These are phyloP conservation scores for Ifrita kowaldi DNA, from an alignment of 2,113 vertebrate genomes.

Conservation along the genomic window DNA sequence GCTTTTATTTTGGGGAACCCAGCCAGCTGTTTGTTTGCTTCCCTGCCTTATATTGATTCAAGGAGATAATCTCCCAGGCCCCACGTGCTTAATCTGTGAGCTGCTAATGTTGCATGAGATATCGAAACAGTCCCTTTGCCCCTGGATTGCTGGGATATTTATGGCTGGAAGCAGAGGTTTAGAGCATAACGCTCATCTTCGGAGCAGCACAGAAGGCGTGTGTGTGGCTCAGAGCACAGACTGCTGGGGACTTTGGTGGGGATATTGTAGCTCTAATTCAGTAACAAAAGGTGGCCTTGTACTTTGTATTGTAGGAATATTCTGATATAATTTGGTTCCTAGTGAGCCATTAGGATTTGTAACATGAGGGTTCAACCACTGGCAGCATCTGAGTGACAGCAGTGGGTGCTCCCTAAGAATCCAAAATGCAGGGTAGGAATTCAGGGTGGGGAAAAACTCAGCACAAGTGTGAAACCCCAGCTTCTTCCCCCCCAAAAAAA, in stretches of 20 bases:
- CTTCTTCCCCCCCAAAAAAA: accelerated
- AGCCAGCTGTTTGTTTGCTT: constrained; percentile 63
- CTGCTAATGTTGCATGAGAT: constrained; percentile 50
- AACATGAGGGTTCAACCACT: not conserved
- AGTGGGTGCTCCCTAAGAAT: not conserved
- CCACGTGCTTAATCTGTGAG: constrained; percentile 46
- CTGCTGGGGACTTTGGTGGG: not conserved
- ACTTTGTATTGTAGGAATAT: not conserved
- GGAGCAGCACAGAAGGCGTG: not conserved
- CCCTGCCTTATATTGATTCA: constrained; percentile 39
- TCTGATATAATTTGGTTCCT: not conserved
- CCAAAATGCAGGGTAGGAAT: not conserved
- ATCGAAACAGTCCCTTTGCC: not conserved
- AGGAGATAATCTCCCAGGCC: constrained; percentile 55
- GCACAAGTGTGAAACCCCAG: no score
- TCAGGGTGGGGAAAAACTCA: not conserved
- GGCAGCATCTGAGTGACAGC: not conserved
- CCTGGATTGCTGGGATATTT: constrained; percentile 13
- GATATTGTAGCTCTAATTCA: not conserved
- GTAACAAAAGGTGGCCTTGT: not conserved
- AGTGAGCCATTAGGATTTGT: not conserved
- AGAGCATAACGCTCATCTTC: not conserved
- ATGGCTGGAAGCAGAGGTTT: constrained; percentile 12
- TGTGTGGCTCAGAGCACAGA: not conserved
- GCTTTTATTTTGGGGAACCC: constrained; percentile 37